Base-by-base conservation (phyloP, 2,113 vertebrate species). In the Mirza zaza region DNA sequence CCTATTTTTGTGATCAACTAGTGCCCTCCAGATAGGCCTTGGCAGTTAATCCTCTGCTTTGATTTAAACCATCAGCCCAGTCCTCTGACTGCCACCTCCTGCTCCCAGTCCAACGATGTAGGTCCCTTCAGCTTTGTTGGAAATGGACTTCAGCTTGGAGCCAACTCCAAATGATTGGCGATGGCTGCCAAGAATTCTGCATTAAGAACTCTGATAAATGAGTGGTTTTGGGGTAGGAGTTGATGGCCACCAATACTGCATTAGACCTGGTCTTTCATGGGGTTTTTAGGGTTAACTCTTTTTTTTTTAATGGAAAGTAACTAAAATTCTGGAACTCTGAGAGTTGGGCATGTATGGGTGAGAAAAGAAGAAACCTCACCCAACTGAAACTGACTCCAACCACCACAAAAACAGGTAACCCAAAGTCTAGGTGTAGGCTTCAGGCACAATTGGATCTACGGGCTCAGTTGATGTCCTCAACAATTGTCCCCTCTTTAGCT, bases 171-270 rank as follows among this genome's bases (percentile, higher is more conserved):
- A 34, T 61, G 52, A 92, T 42, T 71, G 90, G 61, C 84, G 34
- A 8, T 29, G 55, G 45, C 65, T 83, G 80, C 95, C 92, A 65
- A 73, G 92, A 95, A 90, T 67, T 90, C 90, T 90, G 45, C 70
- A 55, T 12, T 36, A 32, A 85, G 84, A 8, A 55, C 59, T 84
- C 90, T 94, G 61, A 55, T 89, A 75, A 94, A 52, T 85, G 67
- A 92, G 45, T 52, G 88, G 36, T 89, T 55, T 55, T 55, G 3
- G 75, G 52, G 27, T 59, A 23, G 50, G 50, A n/a, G 20, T 73
- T 70, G 18, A 59, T 5, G 7, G 21, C 21, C n/a, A 11, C 34
- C 18, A 32, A 9, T 21, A 48, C 21, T 17, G 6, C 76, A 25
- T 67, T 45, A 48, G 36, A 85, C 36, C 34, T 73, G 76, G 59